Percentiles rank a stretch among this genome's conserved stretches.
Evolutionary conservation across 2,113 vertebrate species (phyloP).

Genomic region (Acinonyx jubatus): DNA sequence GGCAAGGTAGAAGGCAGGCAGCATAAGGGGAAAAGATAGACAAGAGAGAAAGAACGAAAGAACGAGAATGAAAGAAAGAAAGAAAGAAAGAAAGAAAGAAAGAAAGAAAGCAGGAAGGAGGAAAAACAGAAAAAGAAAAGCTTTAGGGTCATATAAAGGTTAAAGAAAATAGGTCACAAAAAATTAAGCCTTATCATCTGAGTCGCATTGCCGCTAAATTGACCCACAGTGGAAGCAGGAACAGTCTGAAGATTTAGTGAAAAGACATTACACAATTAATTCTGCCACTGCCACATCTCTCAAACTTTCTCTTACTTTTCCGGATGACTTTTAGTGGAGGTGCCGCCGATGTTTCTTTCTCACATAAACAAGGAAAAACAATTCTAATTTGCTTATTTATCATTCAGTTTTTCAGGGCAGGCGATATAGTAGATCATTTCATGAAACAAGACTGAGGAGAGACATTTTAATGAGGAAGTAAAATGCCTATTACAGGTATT

Average conservation of each 20-base stretch:
- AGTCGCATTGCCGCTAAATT: constrained; percentile 69
- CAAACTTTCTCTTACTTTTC: constrained; percentile 38
- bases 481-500: constrained; percentile 53
- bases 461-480: constrained; percentile 53
- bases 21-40: constrained; percentile 76
- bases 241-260: constrained; percentile 73
- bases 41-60: background rate
- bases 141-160: constrained; percentile 82
- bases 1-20: constrained; percentile 78
- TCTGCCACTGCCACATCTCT: background rate
- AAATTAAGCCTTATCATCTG: constrained; percentile 86
- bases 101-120: background rate
- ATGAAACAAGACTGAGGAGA: constrained; percentile 10
- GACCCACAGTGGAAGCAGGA: constrained; percentile 62
- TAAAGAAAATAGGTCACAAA: constrained; percentile 85
- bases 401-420: constrained; percentile 16
- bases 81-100: too few species aligned
- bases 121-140: background rate
- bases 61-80: too few species aligned
- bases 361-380: constrained; percentile 7
- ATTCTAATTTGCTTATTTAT: constrained; percentile 50
- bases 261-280: constrained; percentile 69
- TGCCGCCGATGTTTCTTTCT: background rate
- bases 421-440: background rate
- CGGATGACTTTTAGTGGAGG: constrained; percentile 15